Base-by-base conservation (phyloP, 2,797 vertebrate genomes). In the Crossoptilon crossoptilon region DNA sequence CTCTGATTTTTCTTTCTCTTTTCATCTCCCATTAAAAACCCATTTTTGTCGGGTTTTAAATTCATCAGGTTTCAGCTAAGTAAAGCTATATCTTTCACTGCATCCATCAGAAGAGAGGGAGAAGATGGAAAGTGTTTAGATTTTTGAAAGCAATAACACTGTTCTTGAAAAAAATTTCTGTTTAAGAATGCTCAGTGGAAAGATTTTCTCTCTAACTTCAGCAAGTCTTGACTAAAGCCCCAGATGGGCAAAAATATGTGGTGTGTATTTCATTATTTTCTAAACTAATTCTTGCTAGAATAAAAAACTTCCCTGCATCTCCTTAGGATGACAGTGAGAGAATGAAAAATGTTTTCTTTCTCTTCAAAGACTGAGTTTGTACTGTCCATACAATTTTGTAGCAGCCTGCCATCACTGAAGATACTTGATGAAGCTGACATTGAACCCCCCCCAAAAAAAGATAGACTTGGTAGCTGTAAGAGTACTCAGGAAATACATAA, bases 401-500 rank as follows among this genome's bases (percentile, higher is more conserved):
- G 46, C 53, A 66, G n/a, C 14, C 58, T 73, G 77, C n/a, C 51
- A 58, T 33, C 56, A 24, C 1, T 58, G 56, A 83, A 80, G 46
- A 53, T 0, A 2, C 12, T 58, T 89, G n/a, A 56, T 73, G 86
- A 67, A 35, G n/a, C 35, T 87, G 72, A 11, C 73, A 75, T 24
- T 81, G 63, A 77, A 21, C 22, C 22, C 53, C 53, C 53, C 51
- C 37, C 37, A 2, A 59, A 79, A 53, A 26, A 82, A 91, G 43
- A 56, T 91, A 88, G 16, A 58, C n/a, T 84, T 80, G 51, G 59
- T 41, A 93, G 64, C n/a, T 91, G 49, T 55, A 72, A 91, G 15
- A 80, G 33, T 29, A 80, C 48, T 80, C 58, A 35, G 37, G 35
- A 56, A 16, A 41, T 48, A 33, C 2, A 60, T n/a, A 83, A 4